Conservation (phyloP, 2,797 vertebrate genomes). For the Gephyroberyx darwinii region DNA sequence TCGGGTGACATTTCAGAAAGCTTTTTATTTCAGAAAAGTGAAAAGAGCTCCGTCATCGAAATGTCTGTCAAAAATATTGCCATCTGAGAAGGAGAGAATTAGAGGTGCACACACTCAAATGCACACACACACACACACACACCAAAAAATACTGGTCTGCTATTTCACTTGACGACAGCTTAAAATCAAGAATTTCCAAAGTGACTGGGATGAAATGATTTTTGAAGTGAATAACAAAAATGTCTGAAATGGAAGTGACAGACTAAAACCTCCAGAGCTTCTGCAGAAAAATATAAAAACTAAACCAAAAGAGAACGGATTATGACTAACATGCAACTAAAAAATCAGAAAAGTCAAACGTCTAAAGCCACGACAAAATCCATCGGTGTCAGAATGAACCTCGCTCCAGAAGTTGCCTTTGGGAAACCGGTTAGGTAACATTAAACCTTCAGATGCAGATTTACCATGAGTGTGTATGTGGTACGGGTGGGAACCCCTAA, state of each 20-base stretch:
- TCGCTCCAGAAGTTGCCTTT: background rate
- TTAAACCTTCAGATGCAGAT: slow-evolving; percentile 13
- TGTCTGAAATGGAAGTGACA: background rate
- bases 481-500: background rate
- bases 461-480: slow-evolving; percentile 1
- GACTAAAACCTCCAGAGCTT: slow-evolving; percentile 12
- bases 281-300: too few species aligned
- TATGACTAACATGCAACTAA: background rate
- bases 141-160: background rate
- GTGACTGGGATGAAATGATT: too few species aligned
- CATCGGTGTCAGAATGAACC: too few species aligned
- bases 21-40: background rate
- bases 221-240: too few species aligned
- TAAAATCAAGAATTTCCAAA: too few species aligned
- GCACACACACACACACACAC: background rate
- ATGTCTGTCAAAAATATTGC: background rate
- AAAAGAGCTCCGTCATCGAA: too few species aligned
- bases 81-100: background rate
- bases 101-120: background rate
- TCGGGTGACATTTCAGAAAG: background rate
- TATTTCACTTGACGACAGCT: too few species aligned
- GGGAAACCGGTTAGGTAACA: background rate
- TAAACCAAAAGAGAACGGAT: slow-evolving; percentile 8
- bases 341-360: too few species aligned
- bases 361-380: too few species aligned